Percentiles rank a stretch among this genome's conserved stretches.
These are phyloP conservation scores for Vanessa tameamea DNA, from an alignment of 1,140 invertebrate genomes.

Conservation along the genomic window DNA sequence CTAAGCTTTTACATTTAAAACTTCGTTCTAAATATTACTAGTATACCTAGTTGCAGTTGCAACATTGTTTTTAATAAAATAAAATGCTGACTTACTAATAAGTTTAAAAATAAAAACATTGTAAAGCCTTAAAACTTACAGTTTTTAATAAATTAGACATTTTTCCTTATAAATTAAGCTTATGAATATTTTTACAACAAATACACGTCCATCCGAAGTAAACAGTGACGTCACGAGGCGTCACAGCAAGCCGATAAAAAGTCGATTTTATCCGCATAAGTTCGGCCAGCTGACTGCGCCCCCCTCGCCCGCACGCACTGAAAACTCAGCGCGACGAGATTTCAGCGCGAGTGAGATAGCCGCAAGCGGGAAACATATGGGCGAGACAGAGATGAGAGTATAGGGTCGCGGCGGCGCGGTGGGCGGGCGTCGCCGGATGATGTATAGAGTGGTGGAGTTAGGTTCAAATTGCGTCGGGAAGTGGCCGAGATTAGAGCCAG, in stretches of 20 bases:
- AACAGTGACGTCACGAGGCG: slow-evolving; percentile 79
- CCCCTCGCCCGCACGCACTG: slow-evolving; percentile 63
- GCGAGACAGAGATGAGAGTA: slow-evolving; percentile 58
- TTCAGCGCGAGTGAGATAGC: slow-evolving; percentile 61
- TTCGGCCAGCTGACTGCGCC: slow-evolving; percentile 77
- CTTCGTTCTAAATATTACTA: neutral
- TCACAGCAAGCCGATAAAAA: slow-evolving; percentile 78
- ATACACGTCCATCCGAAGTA: slow-evolving; percentile 67
- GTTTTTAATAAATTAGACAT: neutral
- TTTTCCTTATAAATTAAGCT: neutral
- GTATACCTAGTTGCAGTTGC: no score
- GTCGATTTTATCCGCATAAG: slow-evolving; percentile 79
- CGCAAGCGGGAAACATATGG: slow-evolving; percentile 15
- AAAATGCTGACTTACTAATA: neutral
- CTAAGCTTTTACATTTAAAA: slow-evolving; percentile 8
- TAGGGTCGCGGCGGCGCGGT: slow-evolving; percentile 57
- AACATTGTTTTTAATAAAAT: neutral
- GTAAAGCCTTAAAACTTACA: neutral
- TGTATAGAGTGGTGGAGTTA: slow-evolving; percentile 86
- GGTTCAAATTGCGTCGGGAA: slow-evolving; percentile 85
- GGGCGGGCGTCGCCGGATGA: slow-evolving; percentile 80
- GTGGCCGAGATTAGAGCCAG: slow-evolving; percentile 84
- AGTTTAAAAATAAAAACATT: neutral
- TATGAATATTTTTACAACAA: slow-evolving; percentile 18
- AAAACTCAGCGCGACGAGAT: slow-evolving; percentile 70